Conservation (phyloP, 2,113 vertebrate genomes). For the Castor canadensis region DNA sequence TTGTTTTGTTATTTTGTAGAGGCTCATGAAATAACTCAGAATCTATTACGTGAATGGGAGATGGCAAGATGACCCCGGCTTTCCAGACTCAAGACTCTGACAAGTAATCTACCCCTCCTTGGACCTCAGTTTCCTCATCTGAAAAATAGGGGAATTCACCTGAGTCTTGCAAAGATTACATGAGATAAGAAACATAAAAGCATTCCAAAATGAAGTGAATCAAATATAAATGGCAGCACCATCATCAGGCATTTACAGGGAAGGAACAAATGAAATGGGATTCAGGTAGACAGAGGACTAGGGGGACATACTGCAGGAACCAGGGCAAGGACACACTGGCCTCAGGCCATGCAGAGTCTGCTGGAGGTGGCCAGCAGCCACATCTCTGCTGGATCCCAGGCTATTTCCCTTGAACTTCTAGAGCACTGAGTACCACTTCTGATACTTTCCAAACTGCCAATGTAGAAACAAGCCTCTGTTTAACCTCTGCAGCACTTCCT, state of each 20-base stretch:
- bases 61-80: background rate
- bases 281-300: accelerated
- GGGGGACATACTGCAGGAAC: background rate
- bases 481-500: background rate
- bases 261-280: background rate
- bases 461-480: background rate
- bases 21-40: background rate
- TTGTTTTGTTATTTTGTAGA: background rate
- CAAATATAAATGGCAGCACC: background rate
- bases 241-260: background rate
- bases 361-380: background rate
- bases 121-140: background rate
- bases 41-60: background rate
- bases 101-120: background rate
- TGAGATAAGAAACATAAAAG: background rate
- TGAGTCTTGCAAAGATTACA: background rate
- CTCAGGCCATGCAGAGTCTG: background rate
- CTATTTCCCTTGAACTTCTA: background rate
- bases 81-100: background rate
- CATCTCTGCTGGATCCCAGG: background rate
- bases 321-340: background rate
- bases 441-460: background rate
- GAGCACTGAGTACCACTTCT: background rate
- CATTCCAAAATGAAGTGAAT: background rate
- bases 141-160: background rate